These are phyloP conservation scores for Exaiptasia diaphana DNA, from an alignment of 64 coral and sea anemone species.

Conservation along the genomic window DNA sequence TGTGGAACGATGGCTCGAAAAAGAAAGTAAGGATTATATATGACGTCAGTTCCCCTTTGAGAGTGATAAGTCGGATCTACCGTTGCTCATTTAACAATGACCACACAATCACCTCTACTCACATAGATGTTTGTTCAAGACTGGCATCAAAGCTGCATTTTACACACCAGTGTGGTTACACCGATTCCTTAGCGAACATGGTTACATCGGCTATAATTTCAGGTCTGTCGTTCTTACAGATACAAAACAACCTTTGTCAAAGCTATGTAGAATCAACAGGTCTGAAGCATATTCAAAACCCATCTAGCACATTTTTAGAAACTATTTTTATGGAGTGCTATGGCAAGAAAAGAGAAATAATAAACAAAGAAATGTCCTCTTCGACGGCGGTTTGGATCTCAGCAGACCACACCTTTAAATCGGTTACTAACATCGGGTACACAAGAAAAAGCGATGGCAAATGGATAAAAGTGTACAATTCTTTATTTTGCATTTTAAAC, in stretches of 20 bases:
- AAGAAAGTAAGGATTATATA: background rate
- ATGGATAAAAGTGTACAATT: conserved; percentile 21
- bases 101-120: background rate
- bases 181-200: background rate
- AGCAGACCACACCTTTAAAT: conserved; percentile 47
- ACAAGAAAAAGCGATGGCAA: background rate
- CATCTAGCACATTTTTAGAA: too few relatives aligned
- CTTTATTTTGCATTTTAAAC: conserved; percentile 22
- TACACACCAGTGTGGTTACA: background rate
- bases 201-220: background rate
- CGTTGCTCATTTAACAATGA: background rate
- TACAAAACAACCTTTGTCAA: background rate
- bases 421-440: conserved; percentile 36
- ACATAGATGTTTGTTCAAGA: background rate
- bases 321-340: too few relatives aligned
- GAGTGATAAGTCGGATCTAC: background rate
- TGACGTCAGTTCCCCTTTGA: background rate
- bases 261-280: too few relatives aligned
- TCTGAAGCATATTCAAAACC: too few relatives aligned
- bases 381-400: conserved; percentile 20
- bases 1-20: background rate
- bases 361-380: conserved; percentile 4
- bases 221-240: background rate
- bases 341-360: background rate
- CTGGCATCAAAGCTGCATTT: background rate